Conservation (phyloP, 2,113 vertebrate species). For the Phocoena sinus region DNA sequence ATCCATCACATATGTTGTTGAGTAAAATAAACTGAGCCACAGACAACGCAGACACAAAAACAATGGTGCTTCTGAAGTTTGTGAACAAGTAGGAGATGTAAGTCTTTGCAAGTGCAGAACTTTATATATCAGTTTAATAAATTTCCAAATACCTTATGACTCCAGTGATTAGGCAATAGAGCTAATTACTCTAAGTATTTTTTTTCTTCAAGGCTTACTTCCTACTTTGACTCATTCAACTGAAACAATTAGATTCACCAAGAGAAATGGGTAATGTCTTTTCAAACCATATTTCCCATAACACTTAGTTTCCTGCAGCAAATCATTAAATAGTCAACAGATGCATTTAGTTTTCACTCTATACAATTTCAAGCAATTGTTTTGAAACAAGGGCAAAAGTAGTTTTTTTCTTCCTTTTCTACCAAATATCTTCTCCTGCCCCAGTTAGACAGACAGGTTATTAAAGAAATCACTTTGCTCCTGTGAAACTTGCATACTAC, state of each 20-base stretch:
- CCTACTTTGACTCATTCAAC: conserved; percentile 67
- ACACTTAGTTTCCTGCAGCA: conserved; percentile 68
- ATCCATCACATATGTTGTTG: background rate
- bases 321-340: conserved; percentile 76
- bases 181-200: conserved; percentile 69
- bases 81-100: conserved; percentile 20
- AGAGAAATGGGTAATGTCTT: conserved; percentile 74
- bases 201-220: conserved; percentile 68
- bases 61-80: conserved; percentile 39
- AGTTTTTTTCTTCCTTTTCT: conserved; percentile 45
- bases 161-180: conserved; percentile 70
- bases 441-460: conserved; percentile 42
- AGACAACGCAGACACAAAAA: background rate
- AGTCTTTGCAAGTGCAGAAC: conserved; percentile 33
- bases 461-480: conserved; percentile 39
- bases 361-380: conserved; percentile 67
- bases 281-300: conserved; percentile 75
- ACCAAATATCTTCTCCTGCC: conserved; percentile 26
- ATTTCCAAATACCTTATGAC: conserved; percentile 47
- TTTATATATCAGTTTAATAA: conserved; percentile 62
- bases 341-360: conserved; percentile 68
- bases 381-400: conserved; percentile 73
- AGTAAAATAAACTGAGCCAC: background rate
- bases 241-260: conserved; percentile 72
- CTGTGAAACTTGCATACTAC: background rate